A percentile compares a stretch with the other conserved stretches of the same genome.
phyloP scores from a whole-genome alignment of 37 sponge, comb jelly and placozoan species.

The Geodia barretti region DNA sequence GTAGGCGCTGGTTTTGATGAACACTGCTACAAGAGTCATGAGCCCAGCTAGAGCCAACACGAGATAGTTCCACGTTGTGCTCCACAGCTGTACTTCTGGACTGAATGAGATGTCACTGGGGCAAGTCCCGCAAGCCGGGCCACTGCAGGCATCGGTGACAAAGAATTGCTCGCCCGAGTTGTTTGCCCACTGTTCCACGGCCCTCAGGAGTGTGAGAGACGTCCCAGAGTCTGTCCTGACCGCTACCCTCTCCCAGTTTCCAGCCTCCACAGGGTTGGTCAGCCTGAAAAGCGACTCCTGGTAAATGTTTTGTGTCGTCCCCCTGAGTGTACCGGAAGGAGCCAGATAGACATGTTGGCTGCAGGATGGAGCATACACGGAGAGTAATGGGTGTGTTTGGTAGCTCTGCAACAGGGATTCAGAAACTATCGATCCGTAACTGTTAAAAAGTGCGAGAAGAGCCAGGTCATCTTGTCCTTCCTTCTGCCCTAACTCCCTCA shows the following conservation, averaged over 20 bases:
- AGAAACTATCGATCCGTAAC: constrained; percentile 52
- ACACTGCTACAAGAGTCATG: constrained; percentile 26
- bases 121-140: constrained; percentile 49
- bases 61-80: background rate
- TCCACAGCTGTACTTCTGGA: background rate
- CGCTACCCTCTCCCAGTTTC: constrained; percentile 35
- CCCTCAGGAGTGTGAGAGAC: constrained; percentile 10
- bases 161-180: background rate
- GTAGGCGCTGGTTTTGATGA: constrained; percentile 38
- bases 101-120: constrained; percentile 17
- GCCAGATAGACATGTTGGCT: constrained; percentile 74
- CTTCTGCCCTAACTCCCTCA: background rate
- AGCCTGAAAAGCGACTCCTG: constrained; percentile 12
- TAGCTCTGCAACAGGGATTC: constrained; percentile 28
- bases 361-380: constrained; percentile 73
- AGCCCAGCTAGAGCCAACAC: constrained; percentile 23
- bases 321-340: constrained; percentile 32
- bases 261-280: constrained; percentile 35
- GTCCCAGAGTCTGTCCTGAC: background rate
- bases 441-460: constrained; percentile 38
- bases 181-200: constrained; percentile 39
- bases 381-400: constrained; percentile 11
- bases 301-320: background rate
- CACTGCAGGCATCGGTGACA: constrained; percentile 36
- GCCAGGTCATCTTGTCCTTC: background rate